These are phyloP conservation scores for Chloroclystis v-ata DNA, from an alignment of 2,888 invertebrate species.

Conservation along the genomic window DNA sequence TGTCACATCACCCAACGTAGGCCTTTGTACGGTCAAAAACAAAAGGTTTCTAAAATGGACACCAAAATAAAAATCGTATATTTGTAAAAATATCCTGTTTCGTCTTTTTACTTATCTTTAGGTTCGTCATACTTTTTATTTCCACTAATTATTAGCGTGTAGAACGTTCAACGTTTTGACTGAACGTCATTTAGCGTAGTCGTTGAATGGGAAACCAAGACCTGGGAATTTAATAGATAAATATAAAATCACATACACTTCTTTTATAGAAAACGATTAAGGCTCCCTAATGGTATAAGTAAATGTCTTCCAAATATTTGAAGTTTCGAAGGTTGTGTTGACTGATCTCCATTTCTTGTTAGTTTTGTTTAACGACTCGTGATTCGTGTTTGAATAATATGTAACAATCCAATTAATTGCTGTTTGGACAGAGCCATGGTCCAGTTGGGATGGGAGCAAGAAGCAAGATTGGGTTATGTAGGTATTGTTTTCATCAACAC, in stretches of 20 bases:
- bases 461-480: no score
- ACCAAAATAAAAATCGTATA: no score
- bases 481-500: no score
- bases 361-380: constrained; percentile 15
- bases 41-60: constrained; percentile 20
- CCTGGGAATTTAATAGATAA: constrained; percentile 10
- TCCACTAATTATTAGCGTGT: no score
- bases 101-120: no score
- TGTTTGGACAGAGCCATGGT: background rate
- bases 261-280: background rate
- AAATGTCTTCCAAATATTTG: constrained; percentile 7
- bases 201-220: no score
- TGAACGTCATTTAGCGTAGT: no score
- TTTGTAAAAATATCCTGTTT: no score
- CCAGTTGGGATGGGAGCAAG: background rate
- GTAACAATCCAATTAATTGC: constrained; percentile 11
- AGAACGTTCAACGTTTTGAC: no score
- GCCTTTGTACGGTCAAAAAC: constrained; percentile 30
- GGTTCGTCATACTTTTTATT: no score
- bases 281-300: background rate
- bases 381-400: constrained; percentile 5
- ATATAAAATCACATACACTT: no score
- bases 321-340: constrained; percentile 6
- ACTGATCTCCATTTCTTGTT: constrained; percentile 12
- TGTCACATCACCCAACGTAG: constrained; percentile 14